Evolutionary conservation across 2,888 invertebrate species (phyloP).

Genomic region (Oasisia sp.): DNA sequence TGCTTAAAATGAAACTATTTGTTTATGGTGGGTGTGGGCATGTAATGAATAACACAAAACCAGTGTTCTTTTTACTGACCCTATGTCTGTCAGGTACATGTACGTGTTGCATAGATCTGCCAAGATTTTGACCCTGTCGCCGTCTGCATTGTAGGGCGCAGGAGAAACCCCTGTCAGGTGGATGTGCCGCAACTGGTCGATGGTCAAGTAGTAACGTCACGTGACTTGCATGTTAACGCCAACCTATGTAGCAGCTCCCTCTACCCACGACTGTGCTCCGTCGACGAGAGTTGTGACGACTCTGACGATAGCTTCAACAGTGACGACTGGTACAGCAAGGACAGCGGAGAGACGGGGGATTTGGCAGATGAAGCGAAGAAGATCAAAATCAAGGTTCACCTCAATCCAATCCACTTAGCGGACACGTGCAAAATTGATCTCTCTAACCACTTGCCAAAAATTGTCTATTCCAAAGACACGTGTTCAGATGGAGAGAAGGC

Average conservation of each 20-base stretch:
- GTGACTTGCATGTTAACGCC: background rate
- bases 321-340: background rate
- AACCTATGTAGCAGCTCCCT: background rate
- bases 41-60: background rate
- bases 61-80: background rate
- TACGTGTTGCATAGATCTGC: background rate
- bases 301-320: background rate
- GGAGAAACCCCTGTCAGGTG: background rate
- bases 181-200: background rate
- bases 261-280: background rate
- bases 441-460: background rate
- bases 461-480: background rate
- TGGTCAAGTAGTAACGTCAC: background rate
- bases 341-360: background rate
- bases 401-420: background rate
- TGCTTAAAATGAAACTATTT: no score
- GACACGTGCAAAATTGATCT: background rate
- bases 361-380: background rate
- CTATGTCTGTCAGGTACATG: background rate
- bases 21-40: background rate
- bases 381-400: background rate
- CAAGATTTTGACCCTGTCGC: background rate
- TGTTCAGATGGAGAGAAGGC: background rate
- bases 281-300: background rate
- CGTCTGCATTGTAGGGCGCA: background rate